A percentile compares a stretch with the other conserved stretches of the same genome.
Conservation (phyloP, 2,888 invertebrate species). For the Archips crataeganus region DNA sequence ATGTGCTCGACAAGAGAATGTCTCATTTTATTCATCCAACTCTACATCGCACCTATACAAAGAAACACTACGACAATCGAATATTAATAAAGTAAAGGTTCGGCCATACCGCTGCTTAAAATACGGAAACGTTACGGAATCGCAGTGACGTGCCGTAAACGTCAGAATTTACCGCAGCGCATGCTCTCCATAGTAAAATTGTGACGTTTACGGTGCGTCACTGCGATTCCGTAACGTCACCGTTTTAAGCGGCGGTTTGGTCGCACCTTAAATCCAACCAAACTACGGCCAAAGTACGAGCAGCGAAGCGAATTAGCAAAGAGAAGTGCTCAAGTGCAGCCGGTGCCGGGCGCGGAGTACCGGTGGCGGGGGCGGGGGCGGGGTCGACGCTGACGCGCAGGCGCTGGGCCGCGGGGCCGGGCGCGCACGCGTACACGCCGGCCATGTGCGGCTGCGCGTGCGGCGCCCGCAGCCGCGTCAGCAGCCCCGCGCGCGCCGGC, state of each 20-base stretch:
- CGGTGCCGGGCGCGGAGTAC: slow-evolving; percentile 2
- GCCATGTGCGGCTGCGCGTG: slow-evolving; percentile 5
- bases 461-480: slow-evolving; percentile 14
- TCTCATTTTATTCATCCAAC: slow-evolving; percentile 13
- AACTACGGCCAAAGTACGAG: slow-evolving; percentile 34
- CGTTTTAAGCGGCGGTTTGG: too few species aligned
- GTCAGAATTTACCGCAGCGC: too few species aligned
- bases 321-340: not conserved
- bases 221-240: too few species aligned
- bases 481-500: slow-evolving; percentile 11
- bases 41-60: slow-evolving; percentile 30
- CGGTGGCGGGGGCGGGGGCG: slow-evolving; percentile 15
- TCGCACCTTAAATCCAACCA: too few species aligned
- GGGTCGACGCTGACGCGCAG: slow-evolving; percentile 65
- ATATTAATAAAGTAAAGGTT: too few species aligned
- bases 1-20: slow-evolving; percentile 31
- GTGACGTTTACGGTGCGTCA: too few species aligned
- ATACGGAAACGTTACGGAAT: too few species aligned
- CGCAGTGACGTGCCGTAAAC: too few species aligned
- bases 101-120: too few species aligned
- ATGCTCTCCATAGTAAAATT: too few species aligned
- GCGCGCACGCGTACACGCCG: slow-evolving; percentile 31
- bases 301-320: slow-evolving; percentile 32
- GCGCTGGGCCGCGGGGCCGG: slow-evolving; percentile 74
- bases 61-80: slow-evolving; percentile 16